Evolutionary conservation across 2,797 vertebrate species (phyloP).

Genomic region (Sternarchorhynchus goeldii): DNA sequence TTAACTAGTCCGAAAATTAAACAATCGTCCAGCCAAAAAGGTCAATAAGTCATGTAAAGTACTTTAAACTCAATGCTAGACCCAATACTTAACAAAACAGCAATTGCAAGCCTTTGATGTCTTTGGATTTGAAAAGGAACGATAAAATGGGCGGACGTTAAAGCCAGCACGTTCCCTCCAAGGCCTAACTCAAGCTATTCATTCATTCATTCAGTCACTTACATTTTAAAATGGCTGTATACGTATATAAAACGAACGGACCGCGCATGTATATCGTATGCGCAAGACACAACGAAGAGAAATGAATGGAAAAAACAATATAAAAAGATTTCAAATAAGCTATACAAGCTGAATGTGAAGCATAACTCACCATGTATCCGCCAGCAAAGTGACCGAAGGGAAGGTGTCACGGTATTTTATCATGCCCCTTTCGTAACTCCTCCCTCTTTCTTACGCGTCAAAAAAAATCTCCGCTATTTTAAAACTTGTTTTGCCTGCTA

Average conservation of each 20-base stretch:
- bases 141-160: too few relatives aligned
- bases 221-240: too few relatives aligned
- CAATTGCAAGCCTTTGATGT: slow-evolving; percentile 51
- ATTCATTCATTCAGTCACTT: too few relatives aligned
- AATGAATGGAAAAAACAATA: neutral
- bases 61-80: rapidly evolving
- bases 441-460: neutral
- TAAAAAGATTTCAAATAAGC: too few relatives aligned
- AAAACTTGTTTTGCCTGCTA: neutral
- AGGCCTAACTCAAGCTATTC: too few relatives aligned
- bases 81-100: rapidly evolving
- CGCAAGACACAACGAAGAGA: too few relatives aligned
- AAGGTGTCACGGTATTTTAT: slow-evolving; percentile 7
- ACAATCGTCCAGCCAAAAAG: too few relatives aligned
- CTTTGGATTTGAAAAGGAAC: slow-evolving; percentile 49
- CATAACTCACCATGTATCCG: neutral
- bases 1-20: too few relatives aligned
- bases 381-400: slow-evolving; percentile 13
- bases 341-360: rapidly evolving
- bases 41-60: neutral
- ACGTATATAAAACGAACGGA: too few relatives aligned
- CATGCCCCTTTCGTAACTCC: neutral
- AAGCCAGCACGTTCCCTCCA: too few relatives aligned
- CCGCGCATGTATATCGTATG: too few relatives aligned
- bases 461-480: neutral